Evolutionary conservation across 2,888 invertebrate genomes (phyloP).

Genomic region (Drosophila neonasuta): DNA sequence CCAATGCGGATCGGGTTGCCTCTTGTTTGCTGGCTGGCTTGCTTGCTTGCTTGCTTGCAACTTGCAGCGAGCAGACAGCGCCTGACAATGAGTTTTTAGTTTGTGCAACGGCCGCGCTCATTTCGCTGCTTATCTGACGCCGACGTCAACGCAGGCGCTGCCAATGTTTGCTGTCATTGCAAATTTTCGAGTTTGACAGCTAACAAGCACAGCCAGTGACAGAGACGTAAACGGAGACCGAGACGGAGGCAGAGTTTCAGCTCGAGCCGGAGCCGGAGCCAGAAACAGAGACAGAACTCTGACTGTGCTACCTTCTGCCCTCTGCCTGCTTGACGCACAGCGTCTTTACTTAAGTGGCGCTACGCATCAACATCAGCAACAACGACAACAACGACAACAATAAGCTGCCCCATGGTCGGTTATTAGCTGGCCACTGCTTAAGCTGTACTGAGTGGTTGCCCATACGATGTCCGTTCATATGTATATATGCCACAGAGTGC

Average conservation of each 20-base stretch:
- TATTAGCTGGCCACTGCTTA: slow-evolving; percentile 63
- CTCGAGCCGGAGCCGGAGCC: slow-evolving; percentile 4
- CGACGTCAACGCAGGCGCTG: slow-evolving; percentile 32
- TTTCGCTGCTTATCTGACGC: slow-evolving; percentile 64
- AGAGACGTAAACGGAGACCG: slow-evolving; percentile 4
- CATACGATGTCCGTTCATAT: slow-evolving; percentile 19
- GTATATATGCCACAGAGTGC: slow-evolving; percentile 22
- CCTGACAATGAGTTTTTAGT: slow-evolving; percentile 77
- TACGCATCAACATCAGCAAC: slow-evolving; percentile 54
- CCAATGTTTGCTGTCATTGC: slow-evolving; percentile 81
- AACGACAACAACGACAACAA: neutral
- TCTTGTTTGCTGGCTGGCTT: slow-evolving; percentile 2
- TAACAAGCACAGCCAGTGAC: slow-evolving; percentile 72
- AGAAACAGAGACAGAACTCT: neutral
- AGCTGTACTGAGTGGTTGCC: slow-evolving; percentile 42
- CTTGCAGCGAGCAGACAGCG: slow-evolving; percentile 64
- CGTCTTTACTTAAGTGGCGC: slow-evolving; percentile 72
- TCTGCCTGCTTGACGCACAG: slow-evolving; percentile 61
- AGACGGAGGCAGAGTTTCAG: slow-evolving; percentile 16
- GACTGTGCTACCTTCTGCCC: slow-evolving; percentile 3
- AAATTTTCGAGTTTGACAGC: slow-evolving; percentile 81
- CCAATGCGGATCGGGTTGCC: slow-evolving; percentile 63
- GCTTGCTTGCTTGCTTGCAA: slow-evolving; percentile 33
- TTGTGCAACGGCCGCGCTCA: slow-evolving; percentile 63
- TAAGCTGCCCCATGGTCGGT: slow-evolving; percentile 32